Evolutionary conservation across 2,888 invertebrate genomes (phyloP), one percentile per base, ranked within the genome.

Genomic region (Rhagophthalmus giganteus): DNA sequence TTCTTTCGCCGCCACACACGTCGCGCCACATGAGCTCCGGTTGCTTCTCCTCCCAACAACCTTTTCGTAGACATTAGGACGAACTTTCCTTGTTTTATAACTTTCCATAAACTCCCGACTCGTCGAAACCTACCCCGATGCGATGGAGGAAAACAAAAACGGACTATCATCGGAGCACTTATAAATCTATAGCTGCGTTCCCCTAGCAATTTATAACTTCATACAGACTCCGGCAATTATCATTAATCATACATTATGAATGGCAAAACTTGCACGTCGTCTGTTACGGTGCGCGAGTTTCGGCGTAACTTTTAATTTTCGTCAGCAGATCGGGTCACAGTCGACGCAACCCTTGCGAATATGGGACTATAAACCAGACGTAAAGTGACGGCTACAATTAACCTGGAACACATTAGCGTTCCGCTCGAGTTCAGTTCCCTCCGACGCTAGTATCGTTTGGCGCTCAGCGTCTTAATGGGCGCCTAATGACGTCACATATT

Each of bases 201-300:
- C 62, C 55, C 59, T 55, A 50, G 63, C 64, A 68, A 70, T 70
- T 70, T 69, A 71, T 70, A 69, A 71, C 71, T 70, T 67, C 66
- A 69, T 70, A 68, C 62, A 65, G 65, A 62, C 41, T 47, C 64
- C 64, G 58, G 69, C 71, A 72, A 73, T 73, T 73, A 73, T 70
- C 73, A 73, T 73, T 72, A 71, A 73, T 73, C 73, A 72, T 67
- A 65, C 62, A 69, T 72, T 73, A 73, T 72, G 72, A 72, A 73
- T 72, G 69, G 72, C 68, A 65, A 72, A 73, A 72, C 70, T 73
- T 72, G 62, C 68, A 68, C 68, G 60, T 66, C 66, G 68, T 65
- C 65, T 64, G 63, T 61, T 58, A 57, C 58, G 53, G 61, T 38
- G 34, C 40, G 44, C 56, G 53, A 51, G 50, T 55, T 49, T 34